Conservation (phyloP, 37 sponge, comb jelly and placozoan genomes). For the Mnemiopsis leidyi region DNA sequence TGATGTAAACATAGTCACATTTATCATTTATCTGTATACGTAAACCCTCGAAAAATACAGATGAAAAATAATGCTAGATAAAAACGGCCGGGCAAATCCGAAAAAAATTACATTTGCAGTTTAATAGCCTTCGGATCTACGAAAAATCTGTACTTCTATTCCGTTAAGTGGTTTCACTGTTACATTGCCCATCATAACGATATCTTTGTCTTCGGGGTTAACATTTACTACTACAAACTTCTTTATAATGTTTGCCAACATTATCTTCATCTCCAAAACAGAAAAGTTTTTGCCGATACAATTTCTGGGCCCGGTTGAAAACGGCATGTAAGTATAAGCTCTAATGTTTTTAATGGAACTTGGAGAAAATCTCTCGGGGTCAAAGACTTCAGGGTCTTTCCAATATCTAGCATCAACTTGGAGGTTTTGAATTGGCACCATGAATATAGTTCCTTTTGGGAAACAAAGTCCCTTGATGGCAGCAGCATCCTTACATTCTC, state of each 20-base stretch:
- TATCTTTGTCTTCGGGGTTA: background rate
- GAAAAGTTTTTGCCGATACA: conserved; percentile 22
- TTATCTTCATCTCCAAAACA: conserved; percentile 22
- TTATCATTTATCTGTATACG: too few relatives aligned
- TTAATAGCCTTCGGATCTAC: too few relatives aligned
- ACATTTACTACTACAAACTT: background rate
- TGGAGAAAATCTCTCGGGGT: background rate
- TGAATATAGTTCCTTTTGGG: background rate
- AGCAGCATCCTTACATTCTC: background rate
- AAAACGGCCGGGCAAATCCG: too few relatives aligned
- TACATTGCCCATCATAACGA: too few relatives aligned
- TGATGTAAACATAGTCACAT: too few relatives aligned
- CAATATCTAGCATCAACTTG: background rate
- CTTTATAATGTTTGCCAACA: background rate
- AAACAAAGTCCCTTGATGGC: background rate
- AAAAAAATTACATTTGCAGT: too few relatives aligned
- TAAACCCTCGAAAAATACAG: too few relatives aligned
- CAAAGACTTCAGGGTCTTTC: background rate
- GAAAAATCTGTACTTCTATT: background rate
- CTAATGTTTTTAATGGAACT: background rate
- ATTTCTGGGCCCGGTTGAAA: background rate
- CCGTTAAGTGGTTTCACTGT: too few relatives aligned
- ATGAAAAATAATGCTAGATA: too few relatives aligned
- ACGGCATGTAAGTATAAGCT: conserved; percentile 4
- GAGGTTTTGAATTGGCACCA: background rate